Base-by-base conservation (phyloP, 2,113 vertebrate genomes). In the Lepisosteus oculatus region DNA sequence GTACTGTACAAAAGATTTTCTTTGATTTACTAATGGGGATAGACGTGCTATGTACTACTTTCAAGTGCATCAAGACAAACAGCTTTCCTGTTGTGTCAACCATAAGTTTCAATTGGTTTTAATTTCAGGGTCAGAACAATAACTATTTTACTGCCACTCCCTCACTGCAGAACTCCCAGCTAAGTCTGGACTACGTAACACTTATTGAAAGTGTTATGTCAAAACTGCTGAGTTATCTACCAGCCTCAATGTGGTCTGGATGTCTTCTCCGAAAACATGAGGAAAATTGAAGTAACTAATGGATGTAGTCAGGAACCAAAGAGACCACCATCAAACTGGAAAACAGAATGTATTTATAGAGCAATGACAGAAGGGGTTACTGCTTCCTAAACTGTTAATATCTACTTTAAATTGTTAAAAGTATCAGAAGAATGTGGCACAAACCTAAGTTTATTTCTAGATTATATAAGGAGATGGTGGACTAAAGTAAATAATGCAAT, bases 241-340 rank as follows among this genome's bases (percentile, higher is more conserved):
- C 45, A 70, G 70, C 74, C 65, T 71, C 57, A 59, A 67, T 74
- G 72, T 70, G 69, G 76, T 81, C 81, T 85, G 85, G 80, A 73
- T 68, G 67, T 86, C 71, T 79, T 69, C 54, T 74, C 77, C 67
- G 68, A 76, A 54, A 70, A 69, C 71, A 62, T 55, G 55, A 65
- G 57, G 70, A 71, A 64, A 72, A 74, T 83, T 78, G 63, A 76
- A 73, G 73, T 54, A 72, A 79, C 79, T 78, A 81, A 79, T 82
- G 72, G 77, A 75, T 61, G 63, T 54, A 41, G 69, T 44, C 43
- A 65, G 59, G 43, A 61, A 72, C 68, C 64, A 80, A 61, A 72
- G 61, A 76, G 65, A 43, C 45, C 47, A 15, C 71, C 6, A 74
- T 65, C 77, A 78, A 29, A n/a, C 15, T 44, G 67, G 68, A n/a